A percentile compares a stretch with the other conserved stretches of the same genome.
phyloP scores from a whole-genome alignment of 2,888 invertebrate genomes.

The Mactromeris polynyma region DNA sequence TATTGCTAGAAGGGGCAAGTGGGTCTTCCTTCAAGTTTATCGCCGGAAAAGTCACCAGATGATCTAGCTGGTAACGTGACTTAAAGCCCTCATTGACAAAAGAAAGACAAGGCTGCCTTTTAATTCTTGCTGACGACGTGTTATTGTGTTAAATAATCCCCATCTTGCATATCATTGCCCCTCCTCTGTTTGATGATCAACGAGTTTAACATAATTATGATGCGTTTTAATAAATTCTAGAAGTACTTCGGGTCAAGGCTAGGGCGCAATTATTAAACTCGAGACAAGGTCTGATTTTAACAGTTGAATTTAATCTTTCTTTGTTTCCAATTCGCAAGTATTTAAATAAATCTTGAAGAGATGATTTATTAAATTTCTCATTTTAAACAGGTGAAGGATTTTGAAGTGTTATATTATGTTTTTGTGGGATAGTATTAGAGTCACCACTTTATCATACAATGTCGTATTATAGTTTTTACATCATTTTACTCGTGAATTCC shows the following conservation, averaged over 20 bases:
- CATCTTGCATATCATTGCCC: too few relatives aligned
- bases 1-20: too few relatives aligned
- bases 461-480: neutral
- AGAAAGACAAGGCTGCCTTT: too few relatives aligned
- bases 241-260: neutral
- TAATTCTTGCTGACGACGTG: too few relatives aligned
- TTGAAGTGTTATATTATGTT: constrained; percentile 32
- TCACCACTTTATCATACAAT: neutral
- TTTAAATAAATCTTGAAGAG: neutral
- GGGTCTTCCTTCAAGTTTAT: too few relatives aligned
- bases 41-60: too few relatives aligned
- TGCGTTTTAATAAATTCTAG: neutral
- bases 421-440: neutral
- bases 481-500: neutral
- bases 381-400: constrained; percentile 5
- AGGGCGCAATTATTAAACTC: neutral
- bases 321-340: constrained; percentile 24
- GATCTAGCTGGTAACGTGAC: too few relatives aligned
- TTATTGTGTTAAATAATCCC: too few relatives aligned
- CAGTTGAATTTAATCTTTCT: constrained; percentile 13
- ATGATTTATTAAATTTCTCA: constrained; percentile 24
- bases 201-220: neutral
- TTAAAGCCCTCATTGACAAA: too few relatives aligned
- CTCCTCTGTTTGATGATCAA: too few relatives aligned
- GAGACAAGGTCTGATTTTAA: neutral